Evolutionary conservation across 2,113 vertebrate genomes (phyloP), one percentile per base, ranked within the genome.

Genomic region (Chrysemys picta): DNA sequence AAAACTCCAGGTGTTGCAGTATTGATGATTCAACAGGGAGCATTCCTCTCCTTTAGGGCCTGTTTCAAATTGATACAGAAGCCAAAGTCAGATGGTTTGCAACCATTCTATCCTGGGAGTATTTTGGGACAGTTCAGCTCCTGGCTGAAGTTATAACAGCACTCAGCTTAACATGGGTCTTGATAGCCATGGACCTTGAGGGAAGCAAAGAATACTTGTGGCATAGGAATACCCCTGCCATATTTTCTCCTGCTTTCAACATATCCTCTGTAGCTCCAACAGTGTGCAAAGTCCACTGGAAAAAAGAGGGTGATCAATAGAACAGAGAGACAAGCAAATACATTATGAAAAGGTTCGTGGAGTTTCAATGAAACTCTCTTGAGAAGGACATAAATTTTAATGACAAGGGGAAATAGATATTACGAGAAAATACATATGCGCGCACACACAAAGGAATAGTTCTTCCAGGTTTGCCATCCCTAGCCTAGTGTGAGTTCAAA

Each of bases 331-430:
- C 35, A 82, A 53, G n/a, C 6, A 86, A 82, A 89, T 5, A 27
- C 2, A 1, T 69, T 0, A 0, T 84, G 38, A 42, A 75, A 42
- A 75, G 72, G 21, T 42, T 75, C 19, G 6, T 22, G 5, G 72
- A 42, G 10, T 75, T 75, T 75, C 69, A 75, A 4, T 75, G 38
- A 75, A 75, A 65, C 65, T 69, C 35, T 69, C 65, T 69, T 21
- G 35, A n/a, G 35, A 69, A 38, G 65, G 47, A 76, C 42, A 45
- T 42, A 22, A 27, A 25, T 45, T 27, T 45, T 29, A 45, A 47
- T 78, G 47, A 47, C 7, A 47, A 47, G 24, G 24, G 42, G 22
- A 47, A 78, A 78, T 78, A 47, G n/a, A 21, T 72, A 38, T 72
- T 72, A 72, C 8, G 5, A 72, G n/a, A 38, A 72, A 72, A 72